phyloP scores from a whole-genome alignment of 2,888 invertebrate species.

The Alcis repandata region DNA sequence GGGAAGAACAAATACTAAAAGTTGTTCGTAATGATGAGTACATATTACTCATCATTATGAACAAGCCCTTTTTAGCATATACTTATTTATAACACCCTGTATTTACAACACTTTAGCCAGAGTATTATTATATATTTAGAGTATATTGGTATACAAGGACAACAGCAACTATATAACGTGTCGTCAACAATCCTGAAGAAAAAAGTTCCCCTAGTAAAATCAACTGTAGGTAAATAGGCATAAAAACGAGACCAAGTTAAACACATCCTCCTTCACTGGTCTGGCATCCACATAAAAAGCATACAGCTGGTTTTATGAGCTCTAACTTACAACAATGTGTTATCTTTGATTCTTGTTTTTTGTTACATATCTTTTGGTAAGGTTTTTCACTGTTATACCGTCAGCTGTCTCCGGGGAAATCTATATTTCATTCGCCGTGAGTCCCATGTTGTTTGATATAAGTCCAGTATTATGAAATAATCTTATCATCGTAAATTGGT shows the following conservation, averaged over 20 bases:
- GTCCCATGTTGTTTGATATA: conserved; percentile 15
- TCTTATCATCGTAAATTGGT: conserved; percentile 2
- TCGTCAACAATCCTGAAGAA: too few relatives aligned
- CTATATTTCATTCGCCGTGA: conserved; percentile 11
- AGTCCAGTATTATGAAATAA: conserved; percentile 7
- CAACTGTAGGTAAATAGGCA: background rate
- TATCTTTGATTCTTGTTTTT: conserved; percentile 37
- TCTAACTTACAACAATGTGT: conserved; percentile 40
- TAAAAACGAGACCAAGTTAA: conserved; percentile 29
- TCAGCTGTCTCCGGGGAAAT: conserved; percentile 26
- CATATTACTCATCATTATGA: too few relatives aligned
- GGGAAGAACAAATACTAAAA: too few relatives aligned
- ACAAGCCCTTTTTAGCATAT: too few relatives aligned
- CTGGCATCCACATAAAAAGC: conserved; percentile 39
- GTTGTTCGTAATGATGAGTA: too few relatives aligned
- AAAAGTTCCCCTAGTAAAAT: background rate
- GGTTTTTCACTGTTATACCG: conserved; percentile 6
- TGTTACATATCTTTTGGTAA: conserved; percentile 17
- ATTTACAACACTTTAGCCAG: too few relatives aligned
- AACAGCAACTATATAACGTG: too few relatives aligned
- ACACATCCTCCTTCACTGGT: conserved; percentile 38
- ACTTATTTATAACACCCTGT: too few relatives aligned
- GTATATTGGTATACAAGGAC: too few relatives aligned
- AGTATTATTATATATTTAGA: too few relatives aligned
- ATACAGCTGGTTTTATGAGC: conserved; percentile 45